Evolutionary conservation across 2,888 invertebrate genomes (phyloP).

Genomic region (Brachyptera putata): DNA sequence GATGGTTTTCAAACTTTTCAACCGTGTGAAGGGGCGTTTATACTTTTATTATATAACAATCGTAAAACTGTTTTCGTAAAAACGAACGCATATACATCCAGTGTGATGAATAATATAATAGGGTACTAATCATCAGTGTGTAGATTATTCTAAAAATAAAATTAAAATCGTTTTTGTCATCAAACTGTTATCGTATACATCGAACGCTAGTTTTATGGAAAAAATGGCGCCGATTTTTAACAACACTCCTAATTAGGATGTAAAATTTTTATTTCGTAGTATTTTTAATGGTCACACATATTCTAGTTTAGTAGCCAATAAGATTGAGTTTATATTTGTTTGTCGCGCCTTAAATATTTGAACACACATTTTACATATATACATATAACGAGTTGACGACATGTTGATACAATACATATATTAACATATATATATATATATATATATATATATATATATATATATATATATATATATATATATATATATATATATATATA

Average conservation of each 20-base stretch:
- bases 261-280: too few species aligned
- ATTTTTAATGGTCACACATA: too few species aligned
- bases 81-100: not conserved
- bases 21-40: constrained; percentile 11
- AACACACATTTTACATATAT: too few species aligned
- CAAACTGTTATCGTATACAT: constrained; percentile 3
- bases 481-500: constrained; percentile 14
- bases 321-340: too few species aligned
- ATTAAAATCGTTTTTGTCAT: constrained; percentile 17
- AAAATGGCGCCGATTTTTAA: too few species aligned
- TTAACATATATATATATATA: constrained; percentile 8
- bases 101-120: not conserved
- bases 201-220: not conserved
- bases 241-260: too few species aligned
- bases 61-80: constrained; percentile 18
- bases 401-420: too few species aligned
- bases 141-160: not conserved
- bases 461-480: constrained; percentile 13
- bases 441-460: constrained; percentile 14
- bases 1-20: not conserved
- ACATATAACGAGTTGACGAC: too few species aligned
- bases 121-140: not conserved
- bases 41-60: constrained; percentile 1
- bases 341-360: too few species aligned
- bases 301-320: too few species aligned